Evolutionary conservation across 1,140 invertebrate species (phyloP).

Genomic region (Hesperophylax magnus): DNA sequence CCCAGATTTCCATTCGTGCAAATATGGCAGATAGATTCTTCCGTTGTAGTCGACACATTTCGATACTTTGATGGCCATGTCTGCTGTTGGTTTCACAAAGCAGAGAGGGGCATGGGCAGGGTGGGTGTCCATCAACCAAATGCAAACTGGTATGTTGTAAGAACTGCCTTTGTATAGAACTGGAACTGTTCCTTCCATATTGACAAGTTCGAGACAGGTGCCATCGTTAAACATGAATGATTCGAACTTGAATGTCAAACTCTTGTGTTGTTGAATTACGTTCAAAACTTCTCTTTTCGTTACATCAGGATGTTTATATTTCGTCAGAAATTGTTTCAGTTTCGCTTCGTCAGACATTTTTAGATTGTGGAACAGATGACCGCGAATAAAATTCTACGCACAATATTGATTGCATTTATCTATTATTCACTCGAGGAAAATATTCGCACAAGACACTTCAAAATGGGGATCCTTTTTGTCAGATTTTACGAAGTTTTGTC

Average conservation of each 20-base stretch:
- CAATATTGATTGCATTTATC: background rate
- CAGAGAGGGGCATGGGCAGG: slow-evolving; percentile 98
- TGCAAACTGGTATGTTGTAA: slow-evolving; percentile 97
- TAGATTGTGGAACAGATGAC: background rate
- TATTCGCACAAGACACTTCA: background rate
- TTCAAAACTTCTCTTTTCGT: slow-evolving; percentile 82
- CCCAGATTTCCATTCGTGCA: slow-evolving; percentile 93
- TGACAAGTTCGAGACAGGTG: slow-evolving; percentile 83
- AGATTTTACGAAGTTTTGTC: background rate
- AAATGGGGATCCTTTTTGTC: background rate
- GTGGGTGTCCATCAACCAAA: slow-evolving; percentile 98
- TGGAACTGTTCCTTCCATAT: slow-evolving; percentile 93
- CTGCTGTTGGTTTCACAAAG: slow-evolving; percentile 94
- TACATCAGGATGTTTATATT: slow-evolving; percentile 84
- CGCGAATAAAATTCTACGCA: background rate
- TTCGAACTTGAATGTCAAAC: slow-evolving; percentile 73
- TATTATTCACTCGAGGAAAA: background rate
- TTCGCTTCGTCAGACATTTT: slow-evolving; percentile 67
- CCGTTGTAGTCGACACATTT: slow-evolving; percentile 96
- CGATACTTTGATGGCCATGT: slow-evolving; percentile 96
- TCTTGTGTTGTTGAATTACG: slow-evolving; percentile 80
- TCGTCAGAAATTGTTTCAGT: slow-evolving; percentile 71
- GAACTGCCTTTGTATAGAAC: slow-evolving; percentile 89
- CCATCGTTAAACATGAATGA: slow-evolving; percentile 93
- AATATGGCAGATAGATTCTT: slow-evolving; percentile 96